phyloP scores from a whole-genome alignment of 2,797 vertebrate genomes.

The Phylloscopus collybita region DNA sequence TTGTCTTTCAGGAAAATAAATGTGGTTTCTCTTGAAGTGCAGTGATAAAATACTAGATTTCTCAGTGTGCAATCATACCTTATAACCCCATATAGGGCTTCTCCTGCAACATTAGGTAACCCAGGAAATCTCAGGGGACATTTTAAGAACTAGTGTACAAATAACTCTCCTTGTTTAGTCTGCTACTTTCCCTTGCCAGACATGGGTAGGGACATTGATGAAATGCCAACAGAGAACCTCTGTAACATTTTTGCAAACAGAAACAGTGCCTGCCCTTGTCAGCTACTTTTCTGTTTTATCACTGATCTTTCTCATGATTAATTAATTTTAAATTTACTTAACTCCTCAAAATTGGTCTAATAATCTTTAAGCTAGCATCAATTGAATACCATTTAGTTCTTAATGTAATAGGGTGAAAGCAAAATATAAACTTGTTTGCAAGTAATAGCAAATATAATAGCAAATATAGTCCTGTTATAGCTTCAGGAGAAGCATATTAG shows the following conservation, averaged over 20 bases:
- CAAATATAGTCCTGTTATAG: neutral
- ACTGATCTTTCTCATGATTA: neutral
- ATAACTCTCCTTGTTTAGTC: neutral
- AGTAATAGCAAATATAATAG: neutral
- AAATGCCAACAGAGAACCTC: neutral
- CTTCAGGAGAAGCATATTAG: neutral
- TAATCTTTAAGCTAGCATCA: neutral
- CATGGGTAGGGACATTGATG: neutral
- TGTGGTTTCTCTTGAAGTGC: neutral
- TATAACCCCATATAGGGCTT: neutral
- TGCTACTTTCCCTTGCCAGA: neutral
- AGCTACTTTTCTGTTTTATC: neutral
- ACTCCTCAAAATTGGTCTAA: neutral
- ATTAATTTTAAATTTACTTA: neutral
- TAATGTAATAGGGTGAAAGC: neutral
- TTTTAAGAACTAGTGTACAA: neutral
- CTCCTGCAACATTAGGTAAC: neutral
- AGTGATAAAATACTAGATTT: neutral
- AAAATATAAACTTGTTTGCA: neutral
- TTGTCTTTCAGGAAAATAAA: neutral
- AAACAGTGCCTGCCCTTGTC: neutral
- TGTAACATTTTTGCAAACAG: neutral
- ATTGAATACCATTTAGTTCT: neutral
- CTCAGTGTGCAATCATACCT: neutral
- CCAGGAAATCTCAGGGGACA: neutral